A percentile compares a stretch with the other conserved stretches of the same genome.
Evolutionary conservation across 2,113 vertebrate species (phyloP).

Genomic region (Hoplias malabaricus): DNA sequence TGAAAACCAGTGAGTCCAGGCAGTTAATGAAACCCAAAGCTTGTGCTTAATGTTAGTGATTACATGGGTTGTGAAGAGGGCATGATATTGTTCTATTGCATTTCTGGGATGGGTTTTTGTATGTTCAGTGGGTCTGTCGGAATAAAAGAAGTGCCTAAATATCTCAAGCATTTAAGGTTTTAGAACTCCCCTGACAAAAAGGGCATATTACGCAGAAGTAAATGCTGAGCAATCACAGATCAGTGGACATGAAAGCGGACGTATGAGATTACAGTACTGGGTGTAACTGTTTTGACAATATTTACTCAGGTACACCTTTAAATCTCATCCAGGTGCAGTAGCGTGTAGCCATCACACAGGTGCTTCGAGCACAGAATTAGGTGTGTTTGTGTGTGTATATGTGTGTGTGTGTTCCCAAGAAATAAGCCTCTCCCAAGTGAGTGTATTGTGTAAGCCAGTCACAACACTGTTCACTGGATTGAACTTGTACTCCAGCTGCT

Average conservation of each 20-base stretch:
- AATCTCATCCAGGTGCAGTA: slow-evolving; percentile 19
- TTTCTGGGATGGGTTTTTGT: background rate
- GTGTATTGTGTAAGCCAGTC: background rate
- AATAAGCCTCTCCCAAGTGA: background rate
- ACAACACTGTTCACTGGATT: background rate
- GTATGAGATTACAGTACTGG: background rate
- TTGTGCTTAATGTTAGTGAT: background rate
- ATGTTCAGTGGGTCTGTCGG: background rate
- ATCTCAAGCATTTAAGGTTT: background rate
- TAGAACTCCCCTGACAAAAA: background rate
- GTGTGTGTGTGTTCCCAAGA: background rate
- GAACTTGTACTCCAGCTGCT: background rate
- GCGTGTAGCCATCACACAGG: background rate
- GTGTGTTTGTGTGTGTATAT: background rate
- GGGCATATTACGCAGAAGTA: background rate
- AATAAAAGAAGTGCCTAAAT: background rate
- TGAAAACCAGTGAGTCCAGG: background rate
- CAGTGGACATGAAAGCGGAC: background rate
- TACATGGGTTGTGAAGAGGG: too few species aligned
- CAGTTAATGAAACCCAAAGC: background rate
- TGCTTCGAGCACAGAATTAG: too few species aligned
- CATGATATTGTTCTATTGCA: background rate
- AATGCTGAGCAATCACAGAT: background rate
- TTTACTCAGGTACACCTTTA: background rate
- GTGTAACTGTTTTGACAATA: background rate